Evolutionary conservation across 2,888 invertebrate species (phyloP), one percentile per base, ranked within the genome.

Genomic region (Callosobruchus maculatus): DNA sequence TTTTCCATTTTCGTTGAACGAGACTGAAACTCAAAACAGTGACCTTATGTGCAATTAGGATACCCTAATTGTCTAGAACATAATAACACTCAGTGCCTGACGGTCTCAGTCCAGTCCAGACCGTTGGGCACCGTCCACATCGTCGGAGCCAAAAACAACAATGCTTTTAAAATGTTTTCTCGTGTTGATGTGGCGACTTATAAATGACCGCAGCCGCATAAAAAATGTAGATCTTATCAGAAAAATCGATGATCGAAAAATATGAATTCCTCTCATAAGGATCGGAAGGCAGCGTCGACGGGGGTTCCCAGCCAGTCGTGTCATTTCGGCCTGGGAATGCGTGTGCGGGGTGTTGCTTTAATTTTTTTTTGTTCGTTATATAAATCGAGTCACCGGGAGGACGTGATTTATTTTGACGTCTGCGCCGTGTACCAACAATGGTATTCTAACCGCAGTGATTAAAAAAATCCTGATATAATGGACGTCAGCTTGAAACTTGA

Each of bases 231-330:
- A 86, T 86, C 84, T 86, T 85, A 86, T 86, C 85, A 82, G 77
- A 82, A 83, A 85, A 86, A 86, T 86, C 86, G 86, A 86, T 85
- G 85, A 86, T 86, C 85, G 85, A 75, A 83, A 86, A 85, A 85
- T 85, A 85, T 84, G 85, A 85, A 86, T 85, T 85, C 86, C 80
- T 84, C 82, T 81, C 82, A 80, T 79, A 81, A 77, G 80, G 83
- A 80, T 82, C 82, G 81, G 80, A 80, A 82, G 82, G 71, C 71
- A 68, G 71, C 75, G 49, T 73, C 71, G 73, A 75, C 71, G 75
- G 75, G 75, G 75, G 73, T 73, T 70, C 75, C 67, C 71, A 68
- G 70, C 71, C 31, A 73, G 72, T 71, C 73, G 70, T 75, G 75
- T 75, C 73, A 75, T 74, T 75, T 71, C 70, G 70, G 71, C 68